phyloP scores from a whole-genome alignment of 35 echinoderm and acorn worm genomes.

The Ophiothrix spiculata region DNA sequence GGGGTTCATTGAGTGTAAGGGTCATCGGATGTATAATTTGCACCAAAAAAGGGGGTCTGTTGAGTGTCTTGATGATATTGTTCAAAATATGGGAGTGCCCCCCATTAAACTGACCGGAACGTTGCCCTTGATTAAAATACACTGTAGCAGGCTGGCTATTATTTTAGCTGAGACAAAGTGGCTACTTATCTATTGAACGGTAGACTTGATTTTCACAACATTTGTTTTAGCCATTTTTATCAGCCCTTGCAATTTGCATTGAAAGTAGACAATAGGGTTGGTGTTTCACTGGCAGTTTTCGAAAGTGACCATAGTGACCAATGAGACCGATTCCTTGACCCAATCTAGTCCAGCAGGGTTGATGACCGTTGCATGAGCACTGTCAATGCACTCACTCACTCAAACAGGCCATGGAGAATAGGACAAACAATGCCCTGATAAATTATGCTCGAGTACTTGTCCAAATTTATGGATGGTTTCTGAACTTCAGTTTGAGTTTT shows the following conservation, averaged over 20 bases:
- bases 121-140: too few relatives aligned
- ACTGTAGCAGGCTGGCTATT: too few relatives aligned
- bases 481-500: too few relatives aligned
- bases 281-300: not conserved
- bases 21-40: too few relatives aligned
- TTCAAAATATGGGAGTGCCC: not conserved
- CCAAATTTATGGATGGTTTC: too few relatives aligned
- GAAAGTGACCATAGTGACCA: not conserved
- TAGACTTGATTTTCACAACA: not conserved
- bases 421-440: not conserved
- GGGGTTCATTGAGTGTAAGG: too few relatives aligned
- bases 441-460: too few relatives aligned
- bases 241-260: not conserved
- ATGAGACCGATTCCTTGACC: not conserved
- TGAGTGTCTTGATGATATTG: not conserved
- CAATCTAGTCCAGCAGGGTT: not conserved
- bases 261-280: not conserved
- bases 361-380: not conserved
- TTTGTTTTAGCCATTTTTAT: not conserved
- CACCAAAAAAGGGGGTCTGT: too few relatives aligned
- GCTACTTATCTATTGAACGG: too few relatives aligned
- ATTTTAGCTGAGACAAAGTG: not conserved
- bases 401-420: too few relatives aligned
- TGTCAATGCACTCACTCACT: slow-evolving; percentile 8
- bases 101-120: not conserved